Evolutionary conservation across 2,797 vertebrate genomes (phyloP).

Genomic region (Sebastes melanostomus): DNA sequence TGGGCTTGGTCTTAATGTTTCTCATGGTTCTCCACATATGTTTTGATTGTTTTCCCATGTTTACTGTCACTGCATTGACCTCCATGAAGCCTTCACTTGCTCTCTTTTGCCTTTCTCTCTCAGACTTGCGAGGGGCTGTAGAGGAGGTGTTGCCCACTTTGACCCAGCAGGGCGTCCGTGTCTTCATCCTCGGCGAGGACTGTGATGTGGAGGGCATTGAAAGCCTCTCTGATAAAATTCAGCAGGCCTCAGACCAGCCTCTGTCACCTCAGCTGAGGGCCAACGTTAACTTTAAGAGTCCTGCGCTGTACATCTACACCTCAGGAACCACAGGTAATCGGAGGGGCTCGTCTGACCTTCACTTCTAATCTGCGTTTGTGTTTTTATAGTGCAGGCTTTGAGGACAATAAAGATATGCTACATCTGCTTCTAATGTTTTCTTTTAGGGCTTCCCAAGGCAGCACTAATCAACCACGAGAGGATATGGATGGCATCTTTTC

Average conservation of each 20-base stretch:
- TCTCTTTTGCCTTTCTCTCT: background rate
- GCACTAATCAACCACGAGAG: slow-evolving; percentile 82
- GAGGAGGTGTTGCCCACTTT: slow-evolving; percentile 86
- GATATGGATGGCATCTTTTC: slow-evolving; percentile 60
- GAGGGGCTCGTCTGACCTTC: background rate
- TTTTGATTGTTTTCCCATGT: background rate
- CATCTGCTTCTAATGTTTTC: background rate
- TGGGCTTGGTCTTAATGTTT: background rate
- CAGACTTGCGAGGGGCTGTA: slow-evolving; percentile 82
- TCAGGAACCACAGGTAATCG: slow-evolving; percentile 92
- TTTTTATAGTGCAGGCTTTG: background rate
- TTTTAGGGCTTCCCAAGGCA: slow-evolving; percentile 90
- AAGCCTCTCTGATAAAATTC: slow-evolving; percentile 83
- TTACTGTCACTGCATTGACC: background rate
- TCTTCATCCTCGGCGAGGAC: slow-evolving; percentile 81
- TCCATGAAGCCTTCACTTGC: background rate
- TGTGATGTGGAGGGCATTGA: slow-evolving; percentile 77
- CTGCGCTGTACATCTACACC: slow-evolving; percentile 90
- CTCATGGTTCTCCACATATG: background rate
- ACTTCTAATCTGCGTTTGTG: background rate
- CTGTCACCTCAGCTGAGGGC: slow-evolving; percentile 81
- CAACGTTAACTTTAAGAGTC: slow-evolving; percentile 72
- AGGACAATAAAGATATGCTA: background rate
- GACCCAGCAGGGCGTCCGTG: slow-evolving; percentile 73
- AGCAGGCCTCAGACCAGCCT: slow-evolving; percentile 80